Percentiles rank a stretch among this genome's conserved stretches.
Evolutionary conservation across 2,888 invertebrate species (phyloP).

Genomic region (Cryptocephalus moraei): DNA sequence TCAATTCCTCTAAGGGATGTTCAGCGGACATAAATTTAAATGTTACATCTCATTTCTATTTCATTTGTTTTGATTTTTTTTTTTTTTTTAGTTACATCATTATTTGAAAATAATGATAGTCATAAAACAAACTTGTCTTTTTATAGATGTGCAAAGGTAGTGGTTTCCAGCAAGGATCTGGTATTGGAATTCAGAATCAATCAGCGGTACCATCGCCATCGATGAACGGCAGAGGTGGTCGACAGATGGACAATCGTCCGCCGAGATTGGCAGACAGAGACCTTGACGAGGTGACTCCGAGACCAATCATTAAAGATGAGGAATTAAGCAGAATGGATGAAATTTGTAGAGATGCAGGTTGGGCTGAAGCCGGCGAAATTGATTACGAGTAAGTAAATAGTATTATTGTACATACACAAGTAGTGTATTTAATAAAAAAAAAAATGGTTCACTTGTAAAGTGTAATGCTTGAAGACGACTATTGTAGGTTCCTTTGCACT

Average conservation of each 20-base stretch:
- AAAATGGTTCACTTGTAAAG: no score
- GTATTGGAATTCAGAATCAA: slow-evolving; percentile 12
- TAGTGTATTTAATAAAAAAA: no score
- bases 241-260: slow-evolving; percentile 27
- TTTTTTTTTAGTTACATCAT: no score
- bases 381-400: slow-evolving; percentile 64
- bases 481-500: no score
- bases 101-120: no score
- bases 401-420: background rate
- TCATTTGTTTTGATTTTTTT: no score
- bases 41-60: no score
- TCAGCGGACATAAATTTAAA: no score
- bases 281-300: slow-evolving; percentile 46
- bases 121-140: background rate
- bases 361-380: slow-evolving; percentile 88
- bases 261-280: slow-evolving; percentile 33
- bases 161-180: slow-evolving; percentile 19
- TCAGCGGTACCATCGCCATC: slow-evolving; percentile 7
- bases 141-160: slow-evolving; percentile 33
- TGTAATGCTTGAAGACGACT: no score
- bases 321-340: slow-evolving; percentile 88
- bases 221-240: slow-evolving; percentile 32
- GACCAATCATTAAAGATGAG: slow-evolving; percentile 88
- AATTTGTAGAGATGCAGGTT: slow-evolving; percentile 79
- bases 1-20: no score